Base-by-base conservation (phyloP, 1,140 invertebrate species). In the Acromyrmex heyeri region DNA sequence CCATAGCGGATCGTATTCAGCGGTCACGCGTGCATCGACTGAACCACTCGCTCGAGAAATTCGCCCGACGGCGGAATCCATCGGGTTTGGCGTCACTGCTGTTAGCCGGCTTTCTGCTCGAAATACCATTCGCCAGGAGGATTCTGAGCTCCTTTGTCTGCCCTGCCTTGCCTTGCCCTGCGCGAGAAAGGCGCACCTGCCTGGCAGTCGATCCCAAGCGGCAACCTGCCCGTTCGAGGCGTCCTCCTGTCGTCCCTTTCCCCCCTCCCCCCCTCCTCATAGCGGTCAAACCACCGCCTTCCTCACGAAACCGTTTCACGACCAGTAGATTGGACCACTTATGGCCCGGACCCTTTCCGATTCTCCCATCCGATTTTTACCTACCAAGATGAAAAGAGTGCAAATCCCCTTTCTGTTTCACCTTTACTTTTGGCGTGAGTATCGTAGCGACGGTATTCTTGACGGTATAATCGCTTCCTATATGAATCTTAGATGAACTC, bases 141-240 rank as follows among this genome's bases (percentile, higher is more conserved):
- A 61, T 77, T 88, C 88, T 78, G 48, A 30, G 70, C 30, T 85
- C 73, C 87, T 92, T 91, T 92, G 88, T 92, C 73, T 85, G 69
- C 53, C 62, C 34, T 79, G 67, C 50, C 44, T 21, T 75, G 18
- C 14, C 18, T 34, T 50, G 57, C 57, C 55, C 59, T 16, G 72
- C 85, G 57, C 87, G 86, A 87, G 87, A 75, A 86, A 82, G 69
- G 76, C 86, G 81, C 91, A 92, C 90, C 91, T 92, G 91, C 88
- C 30, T 77, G 77, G 55, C 70, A 3, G 69, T 86, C 78, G 77
- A 87, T 50, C 62, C 72, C n/a, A 65, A 70, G 69, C 67, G 44
- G 76, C 73, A 86, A 85, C 75, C 62, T 82, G 62, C 70, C 62
- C 55, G 55, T 38, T 61, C 57, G 48, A 10, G 38, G 76, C 62